phyloP scores from a whole-genome alignment of 2,888 invertebrate genomes.

The Polymixis lichenea region DNA sequence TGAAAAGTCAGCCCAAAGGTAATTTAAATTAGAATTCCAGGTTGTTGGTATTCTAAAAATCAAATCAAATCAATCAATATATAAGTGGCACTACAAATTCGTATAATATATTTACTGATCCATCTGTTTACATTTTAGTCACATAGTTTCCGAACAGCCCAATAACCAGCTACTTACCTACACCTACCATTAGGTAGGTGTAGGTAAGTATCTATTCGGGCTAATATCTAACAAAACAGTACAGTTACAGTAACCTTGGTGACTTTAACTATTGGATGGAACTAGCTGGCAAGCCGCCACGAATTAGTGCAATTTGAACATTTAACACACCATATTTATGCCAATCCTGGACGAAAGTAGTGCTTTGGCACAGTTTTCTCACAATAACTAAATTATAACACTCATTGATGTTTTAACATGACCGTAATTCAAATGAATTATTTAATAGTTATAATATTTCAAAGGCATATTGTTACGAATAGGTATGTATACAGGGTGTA shows the following conservation, averaged over 20 bases:
- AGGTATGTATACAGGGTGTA: too few relatives aligned
- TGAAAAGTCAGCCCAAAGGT: too few relatives aligned
- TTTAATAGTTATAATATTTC: too few relatives aligned
- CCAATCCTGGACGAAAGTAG: constrained; percentile 51
- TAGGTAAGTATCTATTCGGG: background rate
- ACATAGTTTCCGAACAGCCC: too few relatives aligned
- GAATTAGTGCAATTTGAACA: constrained; percentile 56
- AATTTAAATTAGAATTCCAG: too few relatives aligned
- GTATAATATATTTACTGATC: background rate
- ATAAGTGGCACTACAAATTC: background rate
- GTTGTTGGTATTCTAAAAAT: too few relatives aligned
- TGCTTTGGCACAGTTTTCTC: constrained; percentile 52
- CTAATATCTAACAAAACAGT: background rate
- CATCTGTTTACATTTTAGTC: background rate
- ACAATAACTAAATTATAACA: constrained; percentile 50
- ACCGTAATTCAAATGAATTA: constrained; percentile 4
- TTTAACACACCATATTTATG: constrained; percentile 60
- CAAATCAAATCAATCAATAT: background rate
- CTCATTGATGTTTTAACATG: constrained; percentile 18
- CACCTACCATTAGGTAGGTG: too few relatives aligned
- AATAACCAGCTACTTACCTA: background rate
- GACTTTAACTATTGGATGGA: constrained; percentile 31
- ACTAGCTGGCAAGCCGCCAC: constrained; percentile 46
- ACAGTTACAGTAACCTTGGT: constrained; percentile 28
- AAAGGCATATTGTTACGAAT: too few relatives aligned